Percentiles rank a stretch among this genome's conserved stretches.
Conservation (phyloP, 92 coral and sea anemone species). For the Zoanthus gigantus region DNA sequence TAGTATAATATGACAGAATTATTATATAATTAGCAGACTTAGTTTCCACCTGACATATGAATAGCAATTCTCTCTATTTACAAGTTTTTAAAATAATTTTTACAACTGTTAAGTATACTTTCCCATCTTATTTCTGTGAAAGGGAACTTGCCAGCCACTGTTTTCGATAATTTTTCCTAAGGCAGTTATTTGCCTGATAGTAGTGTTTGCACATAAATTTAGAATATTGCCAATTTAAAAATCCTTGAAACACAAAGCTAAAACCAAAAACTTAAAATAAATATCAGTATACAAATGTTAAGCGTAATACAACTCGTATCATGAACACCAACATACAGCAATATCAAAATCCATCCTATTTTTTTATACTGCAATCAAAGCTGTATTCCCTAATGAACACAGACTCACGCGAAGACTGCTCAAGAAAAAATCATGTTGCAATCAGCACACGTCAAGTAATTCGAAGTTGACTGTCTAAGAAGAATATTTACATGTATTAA, state of each 20-base stretch:
- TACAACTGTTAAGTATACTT: slow-evolving; percentile 10
- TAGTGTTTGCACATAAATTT: not conserved
- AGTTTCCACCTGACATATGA: not conserved
- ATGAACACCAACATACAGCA: not conserved
- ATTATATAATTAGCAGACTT: not conserved
- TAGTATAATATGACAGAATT: too few species aligned
- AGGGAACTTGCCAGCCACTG: slow-evolving; percentile 5
- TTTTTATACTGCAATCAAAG: not conserved
- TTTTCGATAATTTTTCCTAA: not conserved
- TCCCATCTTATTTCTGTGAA: slow-evolving; percentile 11
- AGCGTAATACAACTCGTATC: not conserved
- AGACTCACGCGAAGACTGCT: not conserved
- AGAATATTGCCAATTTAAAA: not conserved
- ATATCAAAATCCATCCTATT: not conserved
- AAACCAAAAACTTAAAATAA: not conserved
- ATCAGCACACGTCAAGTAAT: not conserved
- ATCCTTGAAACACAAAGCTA: not conserved
- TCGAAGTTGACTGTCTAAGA: not conserved
- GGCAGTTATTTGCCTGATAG: not conserved
- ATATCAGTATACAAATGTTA: not conserved
- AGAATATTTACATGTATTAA: slow-evolving; percentile 13
- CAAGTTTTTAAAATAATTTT: slow-evolving; percentile 23
- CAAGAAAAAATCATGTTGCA: not conserved
- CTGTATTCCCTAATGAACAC: not conserved
- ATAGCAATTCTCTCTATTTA: slow-evolving; percentile 24